Evolutionary conservation across 2,888 invertebrate species (phyloP).

Genomic region (Micoletzkya japonica): DNA sequence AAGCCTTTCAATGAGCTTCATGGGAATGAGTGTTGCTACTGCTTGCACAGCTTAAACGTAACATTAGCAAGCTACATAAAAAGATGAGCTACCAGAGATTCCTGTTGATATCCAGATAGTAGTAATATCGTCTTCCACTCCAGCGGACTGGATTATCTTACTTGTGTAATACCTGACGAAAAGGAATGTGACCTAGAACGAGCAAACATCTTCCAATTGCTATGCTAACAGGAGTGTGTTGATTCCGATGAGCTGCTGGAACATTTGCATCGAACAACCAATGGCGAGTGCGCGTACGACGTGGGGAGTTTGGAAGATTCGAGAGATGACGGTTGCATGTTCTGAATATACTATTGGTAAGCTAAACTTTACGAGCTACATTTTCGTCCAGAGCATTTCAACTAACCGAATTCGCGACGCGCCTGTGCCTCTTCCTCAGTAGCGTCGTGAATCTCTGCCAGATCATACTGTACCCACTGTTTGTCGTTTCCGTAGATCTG

Average conservation of each 20-base stretch:
- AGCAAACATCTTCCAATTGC: background rate
- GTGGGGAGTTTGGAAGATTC: conserved; percentile 53
- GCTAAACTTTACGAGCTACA: too few species aligned
- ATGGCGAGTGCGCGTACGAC: conserved; percentile 66
- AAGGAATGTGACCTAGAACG: background rate
- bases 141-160: conserved; percentile 55
- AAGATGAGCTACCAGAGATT: conserved; percentile 30
- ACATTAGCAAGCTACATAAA: background rate
- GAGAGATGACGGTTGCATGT: conserved; percentile 36
- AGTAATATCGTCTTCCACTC: conserved; percentile 52
- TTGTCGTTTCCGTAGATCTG: conserved; percentile 49
- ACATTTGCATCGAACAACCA: conserved; percentile 69
- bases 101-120: conserved; percentile 55
- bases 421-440: conserved; percentile 18
- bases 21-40: conserved; percentile 59
- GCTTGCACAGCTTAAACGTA: conserved; percentile 43
- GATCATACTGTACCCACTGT: conserved; percentile 54
- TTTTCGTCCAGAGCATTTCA: too few species aligned
- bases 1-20: conserved; percentile 50
- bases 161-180: conserved; percentile 52
- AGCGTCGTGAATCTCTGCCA: conserved; percentile 45
- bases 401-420: conserved; percentile 20
- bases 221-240: conserved; percentile 68
- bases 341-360: conserved; percentile 3
- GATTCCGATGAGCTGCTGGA: conserved; percentile 70